Base-by-base conservation (phyloP, 2,888 invertebrate species). In the Oscheius myriophilus region DNA sequence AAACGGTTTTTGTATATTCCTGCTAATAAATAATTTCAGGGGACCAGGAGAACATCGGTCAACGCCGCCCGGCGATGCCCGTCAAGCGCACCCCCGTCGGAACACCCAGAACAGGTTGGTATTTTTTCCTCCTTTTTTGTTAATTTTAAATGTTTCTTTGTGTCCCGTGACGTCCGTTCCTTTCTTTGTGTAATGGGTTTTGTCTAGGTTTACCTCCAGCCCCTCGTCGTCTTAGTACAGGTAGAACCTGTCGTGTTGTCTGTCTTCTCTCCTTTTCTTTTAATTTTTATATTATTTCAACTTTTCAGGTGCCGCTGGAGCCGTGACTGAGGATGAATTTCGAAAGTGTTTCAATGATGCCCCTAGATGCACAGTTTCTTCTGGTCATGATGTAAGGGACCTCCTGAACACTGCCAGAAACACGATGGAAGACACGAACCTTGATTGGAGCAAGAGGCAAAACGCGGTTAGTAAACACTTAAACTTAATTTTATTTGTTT, bases 401-500 rank as follows among this genome's bases (percentile, higher is more conserved):
- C 55, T 63, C 3, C n/a, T 71, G n/a, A 64, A 67, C 9, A 33
- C 39, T 1, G 33, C 58, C 14, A 43, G 70, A 11, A 42, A 23
- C 1, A 69, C 70, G 9, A 52, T 79, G 51, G 72, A 69, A 33
- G 72, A 96, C 88, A 89, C 92, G 52, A 91, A 90, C 81, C 92
- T 92, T 82, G 94, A 95, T 86, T 97, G 97, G 96, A 95, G 94
- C 88, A 94, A 93, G 87, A 89, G 96, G 69, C 91, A 93, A n/a
- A 95, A 96, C 69, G 92, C 93, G 76, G 93, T 95, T 16, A 18
- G 26, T 53, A 23, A n/a, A 23, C 12, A 45, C 9, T 25, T 25
- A 2, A 26, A 7, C 11, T 46, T 3, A 26, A 12, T 52, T 58
- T 42, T 21, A 9, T 55, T 53, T 26, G n/a, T 46, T 14, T 41